phyloP scores from a whole-genome alignment of 1,140 invertebrate species.

The Hylaeus volcanicus region DNA sequence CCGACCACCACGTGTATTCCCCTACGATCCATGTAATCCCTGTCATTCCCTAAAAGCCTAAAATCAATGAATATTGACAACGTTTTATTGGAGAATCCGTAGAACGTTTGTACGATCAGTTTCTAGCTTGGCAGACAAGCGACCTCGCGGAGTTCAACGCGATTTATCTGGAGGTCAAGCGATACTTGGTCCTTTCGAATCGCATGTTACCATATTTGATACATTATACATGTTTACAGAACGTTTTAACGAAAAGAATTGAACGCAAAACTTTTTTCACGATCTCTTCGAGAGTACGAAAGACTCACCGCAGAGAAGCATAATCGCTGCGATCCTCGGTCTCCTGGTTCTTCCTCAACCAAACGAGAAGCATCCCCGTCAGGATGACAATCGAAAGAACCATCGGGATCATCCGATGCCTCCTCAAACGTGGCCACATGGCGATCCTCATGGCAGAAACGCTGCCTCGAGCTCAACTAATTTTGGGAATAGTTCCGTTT shows the following conservation, averaged over 20 bases:
- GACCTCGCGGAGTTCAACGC: not conserved
- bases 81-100: not conserved
- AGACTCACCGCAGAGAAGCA: constrained; percentile 65
- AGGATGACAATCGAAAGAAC: constrained; percentile 50
- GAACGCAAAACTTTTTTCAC: too few relatives aligned
- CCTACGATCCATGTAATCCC: constrained; percentile 86
- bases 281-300: too few relatives aligned
- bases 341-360: constrained; percentile 63
- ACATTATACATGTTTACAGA: not conserved
- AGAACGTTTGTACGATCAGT: not conserved
- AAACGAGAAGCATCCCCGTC: constrained; percentile 66
- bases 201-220: too few relatives aligned
- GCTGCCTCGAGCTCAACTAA: constrained; percentile 11
- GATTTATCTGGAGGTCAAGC: not conserved
- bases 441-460: constrained; percentile 17
- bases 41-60: constrained; percentile 81
- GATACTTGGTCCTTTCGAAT: too few relatives aligned
- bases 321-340: constrained; percentile 62
- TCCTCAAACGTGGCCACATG: constrained; percentile 74
- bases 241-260: not conserved
- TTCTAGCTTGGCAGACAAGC: not conserved
- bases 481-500: constrained; percentile 29
- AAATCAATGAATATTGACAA: constrained; percentile 51
- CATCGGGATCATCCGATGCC: constrained; percentile 66
- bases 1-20: constrained; percentile 91